Evolutionary conservation across 2,797 vertebrate genomes (phyloP).

Genomic region (Mareca strepera): DNA sequence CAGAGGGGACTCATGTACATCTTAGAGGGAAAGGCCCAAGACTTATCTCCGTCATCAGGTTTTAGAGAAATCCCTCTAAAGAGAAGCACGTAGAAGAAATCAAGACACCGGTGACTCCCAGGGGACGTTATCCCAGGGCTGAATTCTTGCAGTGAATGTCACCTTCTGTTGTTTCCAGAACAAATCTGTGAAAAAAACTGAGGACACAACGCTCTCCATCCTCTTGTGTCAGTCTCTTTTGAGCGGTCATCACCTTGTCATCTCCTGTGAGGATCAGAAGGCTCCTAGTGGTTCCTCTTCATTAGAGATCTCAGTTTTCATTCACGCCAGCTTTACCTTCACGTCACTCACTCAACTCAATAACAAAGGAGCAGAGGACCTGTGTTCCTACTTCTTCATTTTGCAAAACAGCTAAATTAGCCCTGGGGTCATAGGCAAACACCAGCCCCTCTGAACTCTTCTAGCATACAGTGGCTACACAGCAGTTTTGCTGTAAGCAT

Average conservation of each 20-base stretch:
- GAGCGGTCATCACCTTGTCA: not conserved
- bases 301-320: not conserved
- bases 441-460: conserved; percentile 7
- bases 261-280: not conserved
- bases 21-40: not conserved
- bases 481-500: not conserved
- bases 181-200: not conserved
- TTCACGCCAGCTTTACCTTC: not conserved
- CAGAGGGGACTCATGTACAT: not conserved
- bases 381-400: conserved; percentile 47
- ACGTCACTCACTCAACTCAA: not conserved
- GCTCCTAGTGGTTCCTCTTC: not conserved
- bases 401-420: conserved; percentile 54
- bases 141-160: not conserved
- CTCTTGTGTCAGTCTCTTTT: not conserved
- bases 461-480: not conserved
- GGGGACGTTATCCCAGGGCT: not conserved
- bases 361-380: not conserved
- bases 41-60: not conserved
- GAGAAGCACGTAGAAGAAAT: not conserved
- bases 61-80: not conserved
- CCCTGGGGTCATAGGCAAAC: conserved; percentile 51
- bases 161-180: not conserved
- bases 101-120: not conserved
- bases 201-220: not conserved